These are phyloP conservation scores for Catalaphyllia jardinei DNA, from an alignment of 64 coral and sea anemone species.

Conservation along the genomic window DNA sequence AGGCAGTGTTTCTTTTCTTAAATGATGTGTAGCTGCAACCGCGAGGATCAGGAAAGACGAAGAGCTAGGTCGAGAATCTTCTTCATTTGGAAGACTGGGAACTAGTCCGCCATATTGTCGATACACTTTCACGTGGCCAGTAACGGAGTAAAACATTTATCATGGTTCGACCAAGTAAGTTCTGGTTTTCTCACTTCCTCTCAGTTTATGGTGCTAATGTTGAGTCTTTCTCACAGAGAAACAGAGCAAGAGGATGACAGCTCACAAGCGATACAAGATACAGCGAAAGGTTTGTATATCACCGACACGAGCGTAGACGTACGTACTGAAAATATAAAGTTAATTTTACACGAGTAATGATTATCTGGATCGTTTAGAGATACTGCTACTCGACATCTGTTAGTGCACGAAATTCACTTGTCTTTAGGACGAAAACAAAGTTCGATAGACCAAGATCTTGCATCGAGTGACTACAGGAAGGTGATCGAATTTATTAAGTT, in stretches of 20 bases:
- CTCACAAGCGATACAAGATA: conserved; percentile 16
- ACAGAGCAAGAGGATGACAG: conserved; percentile 11
- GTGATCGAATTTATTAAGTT: too few species aligned
- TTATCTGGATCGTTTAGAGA: too few species aligned
- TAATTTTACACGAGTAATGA: too few species aligned
- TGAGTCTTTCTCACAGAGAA: not conserved
- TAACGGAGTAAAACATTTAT: not conserved
- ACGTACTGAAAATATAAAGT: too few species aligned
- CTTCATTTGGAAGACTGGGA: not conserved
- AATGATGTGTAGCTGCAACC: too few species aligned
- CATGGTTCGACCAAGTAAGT: conserved; percentile 23
- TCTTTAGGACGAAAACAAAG: not conserved
- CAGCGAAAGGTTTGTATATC: not conserved
- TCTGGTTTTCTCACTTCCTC: not conserved
- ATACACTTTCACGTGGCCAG: not conserved
- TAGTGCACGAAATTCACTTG: not conserved
- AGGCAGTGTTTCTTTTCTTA: too few species aligned
- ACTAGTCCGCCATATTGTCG: conserved; percentile 19
- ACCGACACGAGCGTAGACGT: too few species aligned
- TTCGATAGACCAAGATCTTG: not conserved
- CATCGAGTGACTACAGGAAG: too few species aligned
- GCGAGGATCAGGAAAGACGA: too few species aligned
- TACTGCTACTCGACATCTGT: not conserved
- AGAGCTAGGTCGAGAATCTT: too few species aligned
- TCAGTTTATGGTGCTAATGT: not conserved